These are phyloP conservation scores for Fulmarus glacialis DNA, from an alignment of 2,113 vertebrate genomes.

Conservation along the genomic window DNA sequence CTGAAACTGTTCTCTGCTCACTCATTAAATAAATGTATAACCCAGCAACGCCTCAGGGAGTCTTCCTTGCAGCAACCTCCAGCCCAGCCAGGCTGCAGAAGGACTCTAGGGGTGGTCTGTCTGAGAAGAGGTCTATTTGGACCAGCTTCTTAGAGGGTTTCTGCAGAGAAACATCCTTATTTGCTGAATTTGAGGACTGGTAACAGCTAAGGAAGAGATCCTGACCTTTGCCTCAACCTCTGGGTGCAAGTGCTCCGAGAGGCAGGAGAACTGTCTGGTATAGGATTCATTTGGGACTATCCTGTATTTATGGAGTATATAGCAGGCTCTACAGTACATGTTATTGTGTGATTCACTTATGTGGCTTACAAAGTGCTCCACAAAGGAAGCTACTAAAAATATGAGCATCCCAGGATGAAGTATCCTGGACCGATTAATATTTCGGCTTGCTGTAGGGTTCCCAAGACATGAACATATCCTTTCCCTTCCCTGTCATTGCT, in stretches of 20 bases:
- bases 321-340: background rate
- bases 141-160: background rate
- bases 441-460: background rate
- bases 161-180: background rate
- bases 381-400: background rate
- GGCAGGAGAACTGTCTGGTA: background rate
- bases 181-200: background rate
- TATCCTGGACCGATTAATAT: background rate
- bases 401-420: background rate
- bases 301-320: background rate
- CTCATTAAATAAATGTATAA: background rate
- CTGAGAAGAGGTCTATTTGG: background rate
- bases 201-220: background rate
- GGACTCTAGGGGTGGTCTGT: background rate
- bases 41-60: background rate
- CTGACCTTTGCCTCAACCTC: background rate
- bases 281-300: background rate
- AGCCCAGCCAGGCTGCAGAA: background rate
- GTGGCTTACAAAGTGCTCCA: background rate
- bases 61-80: background rate
- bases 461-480: background rate
- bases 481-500: background rate
- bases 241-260: background rate
- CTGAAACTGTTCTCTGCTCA: background rate
- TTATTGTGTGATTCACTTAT: accelerated